Conservation (phyloP, 2,888 invertebrate genomes). For the Brachycybe producta region DNA sequence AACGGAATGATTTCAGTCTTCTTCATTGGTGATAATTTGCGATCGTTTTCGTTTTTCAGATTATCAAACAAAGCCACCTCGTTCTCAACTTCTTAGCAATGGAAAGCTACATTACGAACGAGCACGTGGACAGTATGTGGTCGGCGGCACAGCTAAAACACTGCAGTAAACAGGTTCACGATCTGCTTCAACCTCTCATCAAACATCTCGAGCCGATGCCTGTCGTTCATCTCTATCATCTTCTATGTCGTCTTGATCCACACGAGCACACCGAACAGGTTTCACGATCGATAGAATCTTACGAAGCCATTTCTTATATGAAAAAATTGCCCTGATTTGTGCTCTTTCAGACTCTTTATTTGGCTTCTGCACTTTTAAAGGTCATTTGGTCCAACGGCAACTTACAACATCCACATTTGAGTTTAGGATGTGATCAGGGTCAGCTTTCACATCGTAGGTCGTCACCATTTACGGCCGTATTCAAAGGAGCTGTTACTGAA, state of each 20-base stretch:
- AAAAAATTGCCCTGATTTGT: neutral
- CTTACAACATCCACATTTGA: conserved; percentile 20
- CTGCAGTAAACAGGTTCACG: conserved; percentile 85
- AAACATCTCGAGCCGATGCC: conserved; percentile 79
- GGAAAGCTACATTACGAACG: conserved; percentile 76
- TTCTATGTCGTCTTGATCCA: conserved; percentile 74
- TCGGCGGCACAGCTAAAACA: conserved; percentile 89
- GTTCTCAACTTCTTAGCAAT: conserved; percentile 83
- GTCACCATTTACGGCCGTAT: conserved; percentile 25
- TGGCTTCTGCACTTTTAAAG: conserved; percentile 78
- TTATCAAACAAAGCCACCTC: conserved; percentile 88
- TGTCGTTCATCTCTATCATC: conserved; percentile 71
- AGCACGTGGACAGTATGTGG: conserved; percentile 87
- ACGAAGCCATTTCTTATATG: conserved; percentile 4
- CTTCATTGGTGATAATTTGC: no score
- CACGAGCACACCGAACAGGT: conserved; percentile 86
- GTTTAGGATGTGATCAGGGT: conserved; percentile 20
- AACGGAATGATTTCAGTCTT: no score
- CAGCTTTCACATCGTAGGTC: conserved; percentile 18
- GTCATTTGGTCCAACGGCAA: conserved; percentile 69
- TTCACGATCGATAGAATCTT: conserved; percentile 12
- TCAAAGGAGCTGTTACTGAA: conserved; percentile 21
- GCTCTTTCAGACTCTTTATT: conserved; percentile 57
- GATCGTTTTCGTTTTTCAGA: conserved; percentile 44
- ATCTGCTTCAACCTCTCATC: conserved; percentile 74